Conservation (phyloP, 2,888 invertebrate species). For the Galerucella calmariensis region DNA sequence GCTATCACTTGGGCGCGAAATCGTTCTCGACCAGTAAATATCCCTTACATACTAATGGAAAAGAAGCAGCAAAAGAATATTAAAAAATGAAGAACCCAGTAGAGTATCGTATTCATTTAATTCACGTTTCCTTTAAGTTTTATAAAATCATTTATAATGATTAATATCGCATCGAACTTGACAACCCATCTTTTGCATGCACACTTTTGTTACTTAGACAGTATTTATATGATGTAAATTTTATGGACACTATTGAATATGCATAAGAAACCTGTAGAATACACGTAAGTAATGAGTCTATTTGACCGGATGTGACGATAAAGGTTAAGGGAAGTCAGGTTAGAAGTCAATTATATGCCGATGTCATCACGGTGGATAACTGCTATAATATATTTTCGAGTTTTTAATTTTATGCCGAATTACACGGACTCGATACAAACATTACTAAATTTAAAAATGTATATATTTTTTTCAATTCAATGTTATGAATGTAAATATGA, state of each 20-base stretch:
- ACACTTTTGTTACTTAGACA: conserved; percentile 28
- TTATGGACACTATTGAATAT: conserved; percentile 46
- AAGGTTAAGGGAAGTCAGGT: conserved; percentile 61
- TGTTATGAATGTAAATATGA: too few relatives aligned
- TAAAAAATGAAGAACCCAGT: too few relatives aligned
- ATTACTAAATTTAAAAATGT: too few relatives aligned
- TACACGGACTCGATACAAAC: too few relatives aligned
- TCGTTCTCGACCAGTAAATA: too few relatives aligned
- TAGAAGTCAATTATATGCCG: conserved; percentile 59
- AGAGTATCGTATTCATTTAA: neutral
- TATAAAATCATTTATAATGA: conserved; percentile 18
- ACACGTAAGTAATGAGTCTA: conserved; percentile 52
- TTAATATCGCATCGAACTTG: conserved; percentile 23
- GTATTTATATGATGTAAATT: conserved; percentile 42
- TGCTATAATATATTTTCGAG: conserved; percentile 38
- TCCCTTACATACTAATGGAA: too few relatives aligned
- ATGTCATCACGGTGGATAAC: conserved; percentile 56
- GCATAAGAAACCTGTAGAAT: conserved; percentile 50
- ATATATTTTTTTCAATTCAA: too few relatives aligned
- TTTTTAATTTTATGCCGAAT: conserved; percentile 15
- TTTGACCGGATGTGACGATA: conserved; percentile 61
- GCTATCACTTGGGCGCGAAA: too few relatives aligned
- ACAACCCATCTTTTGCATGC: conserved; percentile 17
- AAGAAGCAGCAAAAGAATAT: too few relatives aligned
- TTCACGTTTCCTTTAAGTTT: conserved; percentile 5